Evolutionary conservation across 1,140 invertebrate genomes (phyloP).

Genomic region (Nasonia giraulti): DNA sequence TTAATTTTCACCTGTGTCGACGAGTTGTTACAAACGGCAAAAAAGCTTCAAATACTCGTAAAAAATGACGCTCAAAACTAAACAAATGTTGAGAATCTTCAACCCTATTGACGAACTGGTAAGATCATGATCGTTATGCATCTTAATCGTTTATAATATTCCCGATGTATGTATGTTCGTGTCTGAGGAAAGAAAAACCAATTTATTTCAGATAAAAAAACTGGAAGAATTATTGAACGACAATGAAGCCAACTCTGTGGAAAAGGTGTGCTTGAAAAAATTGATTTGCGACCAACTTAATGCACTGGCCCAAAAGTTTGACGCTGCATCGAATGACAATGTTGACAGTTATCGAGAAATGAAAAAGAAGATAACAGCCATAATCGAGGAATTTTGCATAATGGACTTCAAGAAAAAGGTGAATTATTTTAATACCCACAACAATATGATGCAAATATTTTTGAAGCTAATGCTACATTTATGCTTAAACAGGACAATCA

Average conservation of each 20-base stretch:
- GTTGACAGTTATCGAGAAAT: conserved; percentile 58
- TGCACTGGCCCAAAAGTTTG: conserved; percentile 59
- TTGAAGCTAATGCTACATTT: not conserved
- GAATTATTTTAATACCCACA: not conserved
- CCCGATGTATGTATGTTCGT: not conserved
- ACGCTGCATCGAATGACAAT: conserved; percentile 55
- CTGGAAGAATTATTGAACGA: conserved; percentile 51
- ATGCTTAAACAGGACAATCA: conserved; percentile 41
- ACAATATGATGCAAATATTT: not conserved
- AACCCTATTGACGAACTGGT: conserved; percentile 61
- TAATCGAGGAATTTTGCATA: conserved; percentile 59
- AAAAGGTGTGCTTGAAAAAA: conserved; percentile 50
- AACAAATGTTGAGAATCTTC: conserved; percentile 59
- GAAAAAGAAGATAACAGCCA: conserved; percentile 56
- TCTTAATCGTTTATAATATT: not conserved
- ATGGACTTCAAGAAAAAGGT: conserved; percentile 57
- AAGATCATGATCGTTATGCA: conserved; percentile 43
- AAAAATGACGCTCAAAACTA: conserved; percentile 64
- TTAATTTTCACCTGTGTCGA: conserved; percentile 36
- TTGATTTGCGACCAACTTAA: conserved; percentile 57
- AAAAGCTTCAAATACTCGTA: not conserved
- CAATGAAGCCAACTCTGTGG: conserved; percentile 31
- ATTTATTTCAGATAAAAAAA: conserved; percentile 57
- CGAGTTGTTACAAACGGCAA: not conserved
- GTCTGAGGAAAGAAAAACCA: not conserved